phyloP scores from a whole-genome alignment of 1,140 invertebrate genomes.

The Episyrphus balteatus region DNA sequence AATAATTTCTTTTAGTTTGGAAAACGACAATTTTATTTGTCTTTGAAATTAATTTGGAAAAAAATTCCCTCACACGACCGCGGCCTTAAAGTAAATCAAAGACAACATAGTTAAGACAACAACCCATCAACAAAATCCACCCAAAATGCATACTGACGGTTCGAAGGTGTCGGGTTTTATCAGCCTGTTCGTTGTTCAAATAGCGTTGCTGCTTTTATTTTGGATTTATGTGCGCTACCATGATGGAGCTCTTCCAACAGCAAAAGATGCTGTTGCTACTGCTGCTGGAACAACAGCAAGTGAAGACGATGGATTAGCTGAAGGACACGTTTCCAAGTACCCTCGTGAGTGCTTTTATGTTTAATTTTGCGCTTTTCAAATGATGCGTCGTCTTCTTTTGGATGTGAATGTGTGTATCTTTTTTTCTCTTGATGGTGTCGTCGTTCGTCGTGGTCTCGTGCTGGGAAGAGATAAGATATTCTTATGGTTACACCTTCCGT shows the following conservation, averaged over 20 bases:
- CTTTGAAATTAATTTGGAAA: no score
- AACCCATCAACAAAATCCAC: neutral
- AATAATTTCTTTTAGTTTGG: no score
- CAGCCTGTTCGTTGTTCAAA: constrained; percentile 35
- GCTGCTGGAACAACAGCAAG: constrained; percentile 23
- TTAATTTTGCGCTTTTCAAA: neutral
- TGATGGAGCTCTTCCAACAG: constrained; percentile 21
- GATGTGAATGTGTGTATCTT: no score
- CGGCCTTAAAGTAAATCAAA: no score
- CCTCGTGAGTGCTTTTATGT: constrained; percentile 28
- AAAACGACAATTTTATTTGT: no score
- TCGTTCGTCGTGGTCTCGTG: no score
- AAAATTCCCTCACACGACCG: no score
- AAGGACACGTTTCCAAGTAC: constrained; percentile 34
- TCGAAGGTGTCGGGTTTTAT: constrained; percentile 30
- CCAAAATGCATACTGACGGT: constrained; percentile 28
- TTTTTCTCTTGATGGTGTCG: no score
- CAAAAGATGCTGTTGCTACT: constrained; percentile 7
- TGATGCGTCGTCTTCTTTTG: no score
- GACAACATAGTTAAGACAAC: constrained; percentile 3
- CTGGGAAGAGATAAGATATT: no score
- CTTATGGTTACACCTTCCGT: no score
- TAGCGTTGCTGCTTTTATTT: constrained; percentile 32
- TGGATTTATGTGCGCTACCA: constrained; percentile 36
- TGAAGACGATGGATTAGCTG: constrained; percentile 28